phyloP scores from a whole-genome alignment of 2,797 vertebrate species.

The Todus mexicanus region DNA sequence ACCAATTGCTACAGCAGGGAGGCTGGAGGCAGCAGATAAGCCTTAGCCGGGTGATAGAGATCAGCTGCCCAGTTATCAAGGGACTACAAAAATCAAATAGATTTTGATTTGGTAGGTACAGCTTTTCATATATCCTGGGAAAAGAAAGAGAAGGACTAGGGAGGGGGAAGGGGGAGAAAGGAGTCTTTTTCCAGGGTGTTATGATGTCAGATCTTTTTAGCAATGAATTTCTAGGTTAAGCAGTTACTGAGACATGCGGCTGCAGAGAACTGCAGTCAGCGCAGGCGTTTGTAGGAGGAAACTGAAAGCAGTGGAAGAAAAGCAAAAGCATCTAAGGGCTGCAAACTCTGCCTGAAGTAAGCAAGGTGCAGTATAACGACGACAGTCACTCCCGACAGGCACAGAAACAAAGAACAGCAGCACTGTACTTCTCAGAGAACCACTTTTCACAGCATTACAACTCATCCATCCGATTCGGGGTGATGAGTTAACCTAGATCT shows the following conservation, averaged over 20 bases:
- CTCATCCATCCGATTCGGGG: accelerated
- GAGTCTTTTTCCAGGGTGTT: constrained; percentile 26
- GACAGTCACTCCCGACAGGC: not conserved
- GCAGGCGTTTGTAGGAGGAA: constrained; percentile 17
- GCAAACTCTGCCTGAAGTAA: constrained; percentile 12
- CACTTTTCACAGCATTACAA: not conserved
- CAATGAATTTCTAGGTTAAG: constrained; percentile 47
- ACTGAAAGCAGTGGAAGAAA: not conserved
- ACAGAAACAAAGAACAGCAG: not conserved
- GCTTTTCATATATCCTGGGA: constrained; percentile 54
- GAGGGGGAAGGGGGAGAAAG: not conserved
- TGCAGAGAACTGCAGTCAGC: constrained; percentile 2
- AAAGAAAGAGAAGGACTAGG: constrained; percentile 31
- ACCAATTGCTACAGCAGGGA: constrained; percentile 18
- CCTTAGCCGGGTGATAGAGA: constrained; percentile 55
- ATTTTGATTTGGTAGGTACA: constrained; percentile 63
- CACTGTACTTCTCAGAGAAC: not conserved
- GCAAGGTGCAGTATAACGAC: not conserved
- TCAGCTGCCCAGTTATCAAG: constrained; percentile 65
- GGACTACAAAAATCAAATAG: constrained; percentile 66
- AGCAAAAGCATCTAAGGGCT: constrained; percentile 5
- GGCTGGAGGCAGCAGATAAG: constrained; percentile 69
- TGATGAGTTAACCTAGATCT: not conserved
- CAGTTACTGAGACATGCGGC: not conserved
- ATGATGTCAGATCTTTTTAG: constrained; percentile 38